phyloP scores from a whole-genome alignment of 2,888 invertebrate species.

The Oxycera nigricornis region DNA sequence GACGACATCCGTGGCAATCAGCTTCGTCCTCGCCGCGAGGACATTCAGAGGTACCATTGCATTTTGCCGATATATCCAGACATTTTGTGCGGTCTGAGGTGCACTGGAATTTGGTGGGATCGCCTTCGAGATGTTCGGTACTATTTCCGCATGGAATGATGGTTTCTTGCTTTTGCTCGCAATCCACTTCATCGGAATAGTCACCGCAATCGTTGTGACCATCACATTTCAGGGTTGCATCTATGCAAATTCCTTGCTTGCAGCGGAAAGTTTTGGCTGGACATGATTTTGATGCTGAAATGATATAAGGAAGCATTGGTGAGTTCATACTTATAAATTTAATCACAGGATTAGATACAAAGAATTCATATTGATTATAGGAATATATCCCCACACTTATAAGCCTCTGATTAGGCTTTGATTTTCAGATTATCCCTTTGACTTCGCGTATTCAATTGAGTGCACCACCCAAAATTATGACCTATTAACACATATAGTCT shows the following conservation, averaged over 20 bases:
- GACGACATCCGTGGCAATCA: slow-evolving; percentile 68
- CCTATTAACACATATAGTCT: too few relatives aligned
- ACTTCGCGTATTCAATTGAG: too few relatives aligned
- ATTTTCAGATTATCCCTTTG: too few relatives aligned
- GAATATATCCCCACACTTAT: too few relatives aligned
- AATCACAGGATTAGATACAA: too few relatives aligned
- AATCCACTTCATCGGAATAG: slow-evolving; percentile 65
- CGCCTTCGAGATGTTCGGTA: slow-evolving; percentile 62
- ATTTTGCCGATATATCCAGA: slow-evolving; percentile 62
- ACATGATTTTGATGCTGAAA: slow-evolving; percentile 56
- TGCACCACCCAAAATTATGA: too few relatives aligned
- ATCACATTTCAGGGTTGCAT: slow-evolving; percentile 66
- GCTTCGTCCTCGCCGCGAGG: slow-evolving; percentile 76
- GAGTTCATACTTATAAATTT: too few relatives aligned
- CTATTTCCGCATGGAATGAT: slow-evolving; percentile 64
- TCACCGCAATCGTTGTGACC: slow-evolving; percentile 68
- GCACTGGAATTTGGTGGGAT: slow-evolving; percentile 56
- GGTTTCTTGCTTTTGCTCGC: slow-evolving; percentile 52
- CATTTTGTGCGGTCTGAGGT: slow-evolving; percentile 55
- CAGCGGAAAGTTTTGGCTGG: slow-evolving; percentile 57
- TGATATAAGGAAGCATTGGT: too few relatives aligned
- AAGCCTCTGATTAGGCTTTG: too few relatives aligned
- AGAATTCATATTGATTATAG: too few relatives aligned
- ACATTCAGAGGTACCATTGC: slow-evolving; percentile 73
- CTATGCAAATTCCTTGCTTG: slow-evolving; percentile 67